A percentile compares a stretch with the other conserved stretches of the same genome.
Evolutionary conservation across 2,888 invertebrate species (phyloP).

Genomic region (Agonopterix alstromeriana): DNA sequence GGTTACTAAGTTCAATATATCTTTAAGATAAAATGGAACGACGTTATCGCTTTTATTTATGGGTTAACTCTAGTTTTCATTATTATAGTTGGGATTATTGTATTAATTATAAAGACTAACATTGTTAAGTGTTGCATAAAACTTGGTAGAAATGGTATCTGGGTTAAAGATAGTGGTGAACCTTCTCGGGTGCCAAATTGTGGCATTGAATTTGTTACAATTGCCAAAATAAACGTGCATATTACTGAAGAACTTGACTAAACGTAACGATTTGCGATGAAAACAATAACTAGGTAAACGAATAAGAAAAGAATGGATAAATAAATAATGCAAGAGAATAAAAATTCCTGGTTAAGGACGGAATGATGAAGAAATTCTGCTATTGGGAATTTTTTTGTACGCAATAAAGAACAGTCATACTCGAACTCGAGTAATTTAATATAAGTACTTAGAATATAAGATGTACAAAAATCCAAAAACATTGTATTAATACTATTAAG

Average conservation of each 20-base stretch:
- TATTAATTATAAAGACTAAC: conserved; percentile 7
- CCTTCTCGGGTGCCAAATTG: conserved; percentile 20
- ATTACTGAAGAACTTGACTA: too few relatives aligned
- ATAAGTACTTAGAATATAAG: too few relatives aligned
- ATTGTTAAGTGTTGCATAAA: conserved; percentile 6
- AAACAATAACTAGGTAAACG: too few relatives aligned
- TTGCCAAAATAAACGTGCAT: conserved; percentile 20
- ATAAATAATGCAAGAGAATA: conserved; percentile 1
- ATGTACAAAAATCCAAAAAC: too few relatives aligned
- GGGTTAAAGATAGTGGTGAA: conserved; percentile 15
- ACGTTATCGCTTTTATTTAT: conserved; percentile 26
- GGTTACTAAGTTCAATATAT: not conserved
- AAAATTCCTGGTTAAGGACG: not conserved
- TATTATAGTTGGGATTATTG: too few relatives aligned
- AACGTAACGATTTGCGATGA: too few relatives aligned
- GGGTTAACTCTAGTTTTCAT: too few relatives aligned
- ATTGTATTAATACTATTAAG: too few relatives aligned
- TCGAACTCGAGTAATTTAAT: too few relatives aligned
- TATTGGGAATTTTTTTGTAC: not conserved
- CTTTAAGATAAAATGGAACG: conserved; percentile 22
- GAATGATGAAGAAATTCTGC: not conserved
- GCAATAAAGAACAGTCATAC: too few relatives aligned
- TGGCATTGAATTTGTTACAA: conserved; percentile 11
- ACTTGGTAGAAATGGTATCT: conserved; percentile 11
- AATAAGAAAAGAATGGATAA: not conserved